Percentiles rank a stretch among this genome's conserved stretches.
These are phyloP conservation scores for Danio kyathit DNA, from an alignment of 2,797 vertebrate genomes.

Conservation along the genomic window DNA sequence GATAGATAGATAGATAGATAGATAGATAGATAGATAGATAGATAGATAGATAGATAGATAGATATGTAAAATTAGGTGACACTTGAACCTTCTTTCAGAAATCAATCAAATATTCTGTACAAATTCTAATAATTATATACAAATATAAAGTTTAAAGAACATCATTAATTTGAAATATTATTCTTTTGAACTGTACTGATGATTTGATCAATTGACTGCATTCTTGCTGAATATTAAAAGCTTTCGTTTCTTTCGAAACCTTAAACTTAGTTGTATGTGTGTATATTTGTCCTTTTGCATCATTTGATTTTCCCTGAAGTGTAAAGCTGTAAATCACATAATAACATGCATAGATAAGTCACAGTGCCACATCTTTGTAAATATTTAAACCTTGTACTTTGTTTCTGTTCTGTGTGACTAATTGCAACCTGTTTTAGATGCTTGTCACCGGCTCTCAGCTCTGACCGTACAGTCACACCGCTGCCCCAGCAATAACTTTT, in stretches of 20 bases:
- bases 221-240: background rate
- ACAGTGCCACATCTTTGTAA: background rate
- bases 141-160: too few relatives aligned
- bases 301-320: background rate
- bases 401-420: background rate
- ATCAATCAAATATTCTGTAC: too few relatives aligned
- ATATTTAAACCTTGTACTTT: background rate
- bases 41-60: too few relatives aligned
- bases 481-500: conserved; percentile 50
- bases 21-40: too few relatives aligned
- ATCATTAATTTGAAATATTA: background rate
- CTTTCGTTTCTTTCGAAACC: background rate
- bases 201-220: background rate
- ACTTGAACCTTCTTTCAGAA: too few relatives aligned
- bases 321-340: background rate
- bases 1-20: too few relatives aligned
- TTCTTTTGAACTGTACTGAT: background rate
- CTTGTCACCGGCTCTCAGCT: conserved; percentile 6
- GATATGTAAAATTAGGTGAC: too few relatives aligned
- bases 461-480: conserved; percentile 36
- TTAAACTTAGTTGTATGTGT: background rate
- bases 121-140: too few relatives aligned
- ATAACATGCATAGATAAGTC: background rate
- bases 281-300: background rate
- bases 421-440: background rate